Evolutionary conservation across 53 echinoderm and acorn worm genomes (phyloP).

Genomic region (Henricia sp.): DNA sequence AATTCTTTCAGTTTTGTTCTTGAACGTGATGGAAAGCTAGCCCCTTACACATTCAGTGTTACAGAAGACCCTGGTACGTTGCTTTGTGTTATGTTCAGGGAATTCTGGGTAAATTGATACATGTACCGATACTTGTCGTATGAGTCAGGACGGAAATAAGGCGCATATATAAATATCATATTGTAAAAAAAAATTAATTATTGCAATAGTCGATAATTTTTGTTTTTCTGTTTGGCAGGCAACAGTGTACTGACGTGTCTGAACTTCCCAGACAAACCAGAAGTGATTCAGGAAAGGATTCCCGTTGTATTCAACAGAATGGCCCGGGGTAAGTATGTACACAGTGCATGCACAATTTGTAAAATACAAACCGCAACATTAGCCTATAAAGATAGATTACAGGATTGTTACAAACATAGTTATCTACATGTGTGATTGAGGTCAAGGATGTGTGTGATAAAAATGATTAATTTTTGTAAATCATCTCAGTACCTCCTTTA

Average conservation of each 20-base stretch:
- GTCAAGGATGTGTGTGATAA: too few relatives aligned
- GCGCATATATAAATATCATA: not conserved
- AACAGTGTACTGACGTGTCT: slow-evolving; percentile 49
- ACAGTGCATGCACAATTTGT: too few relatives aligned
- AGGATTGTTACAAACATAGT: too few relatives aligned
- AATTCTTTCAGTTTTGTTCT: slow-evolving; percentile 71
- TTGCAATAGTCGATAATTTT: not conserved
- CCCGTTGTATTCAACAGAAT: slow-evolving; percentile 53
- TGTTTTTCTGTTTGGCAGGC: slow-evolving; percentile 2
- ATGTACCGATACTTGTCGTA: not conserved
- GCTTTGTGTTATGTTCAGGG: too few relatives aligned
- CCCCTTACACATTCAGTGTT: slow-evolving; percentile 68
- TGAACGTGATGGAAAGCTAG: slow-evolving; percentile 56
- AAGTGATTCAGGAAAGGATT: slow-evolving; percentile 42
- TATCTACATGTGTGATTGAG: too few relatives aligned
- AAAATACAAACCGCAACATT: too few relatives aligned
- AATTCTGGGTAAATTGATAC: too few relatives aligned
- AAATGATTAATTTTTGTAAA: too few relatives aligned
- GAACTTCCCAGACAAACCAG: slow-evolving; percentile 43
- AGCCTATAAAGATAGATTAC: too few relatives aligned
- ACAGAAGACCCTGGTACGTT: too few relatives aligned
- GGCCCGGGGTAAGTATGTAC: slow-evolving; percentile 45
- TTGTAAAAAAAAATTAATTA: too few relatives aligned
- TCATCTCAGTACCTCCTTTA: too few relatives aligned
- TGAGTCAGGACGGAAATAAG: not conserved